Conservation (phyloP, 2,888 invertebrate species). For the Phyto melanocephala region DNA sequence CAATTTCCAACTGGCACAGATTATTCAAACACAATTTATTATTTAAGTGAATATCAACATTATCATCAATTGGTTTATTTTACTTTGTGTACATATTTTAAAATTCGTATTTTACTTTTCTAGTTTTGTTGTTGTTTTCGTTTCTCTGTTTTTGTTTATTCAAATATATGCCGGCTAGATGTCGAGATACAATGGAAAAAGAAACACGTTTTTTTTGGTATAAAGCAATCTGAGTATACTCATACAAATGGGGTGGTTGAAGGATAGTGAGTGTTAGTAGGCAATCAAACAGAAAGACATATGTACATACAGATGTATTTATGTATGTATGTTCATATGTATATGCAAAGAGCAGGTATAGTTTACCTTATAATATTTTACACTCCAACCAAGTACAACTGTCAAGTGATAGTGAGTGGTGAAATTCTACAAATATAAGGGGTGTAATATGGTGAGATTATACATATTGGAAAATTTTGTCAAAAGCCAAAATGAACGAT, state of each 20-base stretch:
- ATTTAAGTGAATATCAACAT: neutral
- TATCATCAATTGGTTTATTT: constrained; percentile 30
- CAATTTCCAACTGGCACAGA: no score
- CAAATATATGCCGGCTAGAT: constrained; percentile 44
- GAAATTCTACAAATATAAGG: constrained; percentile 27
- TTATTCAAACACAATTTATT: neutral
- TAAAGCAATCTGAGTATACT: neutral
- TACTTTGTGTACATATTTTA: constrained; percentile 3
- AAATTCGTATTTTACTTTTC: constrained; percentile 28
- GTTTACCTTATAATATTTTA: constrained; percentile 11
- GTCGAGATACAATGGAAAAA: constrained; percentile 45
- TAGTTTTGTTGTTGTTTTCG: neutral
- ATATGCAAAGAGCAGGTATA: constrained; percentile 9
- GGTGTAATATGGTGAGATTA: constrained; percentile 49
- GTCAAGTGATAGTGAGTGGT: constrained; percentile 38
- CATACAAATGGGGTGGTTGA: constrained; percentile 12
- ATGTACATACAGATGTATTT: no score
- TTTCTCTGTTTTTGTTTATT: constrained; percentile 31
- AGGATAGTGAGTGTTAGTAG: neutral
- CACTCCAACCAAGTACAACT: neutral
- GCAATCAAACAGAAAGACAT: neutral
- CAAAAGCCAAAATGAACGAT: constrained; percentile 51
- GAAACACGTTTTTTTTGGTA: constrained; percentile 7
- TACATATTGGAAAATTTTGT: neutral
- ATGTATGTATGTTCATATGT: no score